A percentile compares a stretch with the other conserved stretches of the same genome.
Conservation (phyloP, 2,797 vertebrate genomes). For the Squalus acanthias region DNA sequence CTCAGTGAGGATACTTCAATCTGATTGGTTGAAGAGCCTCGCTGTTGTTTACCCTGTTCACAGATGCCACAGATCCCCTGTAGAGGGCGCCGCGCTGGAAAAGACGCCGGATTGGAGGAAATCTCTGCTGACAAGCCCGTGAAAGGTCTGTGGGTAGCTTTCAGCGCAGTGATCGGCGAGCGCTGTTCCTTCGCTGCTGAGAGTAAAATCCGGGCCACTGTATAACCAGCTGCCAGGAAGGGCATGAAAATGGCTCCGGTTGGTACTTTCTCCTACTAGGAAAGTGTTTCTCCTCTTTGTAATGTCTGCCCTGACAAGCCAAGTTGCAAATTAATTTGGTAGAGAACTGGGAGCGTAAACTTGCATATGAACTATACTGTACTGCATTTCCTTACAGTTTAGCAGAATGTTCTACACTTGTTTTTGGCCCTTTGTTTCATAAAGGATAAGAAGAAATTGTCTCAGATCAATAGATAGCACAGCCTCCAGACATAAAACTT, state of each 20-base stretch:
- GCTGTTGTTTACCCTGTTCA: too few relatives aligned
- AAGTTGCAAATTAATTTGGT: not conserved
- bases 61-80: too few relatives aligned
- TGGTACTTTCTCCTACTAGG: not conserved
- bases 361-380: not conserved
- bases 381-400: constrained; percentile 6
- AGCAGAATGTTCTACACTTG: not conserved
- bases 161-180: too few relatives aligned
- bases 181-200: too few relatives aligned
- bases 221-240: not conserved
- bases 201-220: not conserved
- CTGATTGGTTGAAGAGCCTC: too few relatives aligned
- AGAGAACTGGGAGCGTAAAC: not conserved
- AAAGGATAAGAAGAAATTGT: not conserved
- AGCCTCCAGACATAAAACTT: not conserved
- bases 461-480: not conserved
- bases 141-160: too few relatives aligned
- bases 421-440: not conserved
- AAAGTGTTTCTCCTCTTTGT: not conserved
- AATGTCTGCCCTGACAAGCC: not conserved
- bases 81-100: too few relatives aligned
- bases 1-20: too few relatives aligned
- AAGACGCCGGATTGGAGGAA: too few relatives aligned
- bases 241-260: not conserved
- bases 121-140: too few relatives aligned